phyloP scores from a whole-genome alignment of 1,140 invertebrate genomes.

The Eupristina koningsbergeri region DNA sequence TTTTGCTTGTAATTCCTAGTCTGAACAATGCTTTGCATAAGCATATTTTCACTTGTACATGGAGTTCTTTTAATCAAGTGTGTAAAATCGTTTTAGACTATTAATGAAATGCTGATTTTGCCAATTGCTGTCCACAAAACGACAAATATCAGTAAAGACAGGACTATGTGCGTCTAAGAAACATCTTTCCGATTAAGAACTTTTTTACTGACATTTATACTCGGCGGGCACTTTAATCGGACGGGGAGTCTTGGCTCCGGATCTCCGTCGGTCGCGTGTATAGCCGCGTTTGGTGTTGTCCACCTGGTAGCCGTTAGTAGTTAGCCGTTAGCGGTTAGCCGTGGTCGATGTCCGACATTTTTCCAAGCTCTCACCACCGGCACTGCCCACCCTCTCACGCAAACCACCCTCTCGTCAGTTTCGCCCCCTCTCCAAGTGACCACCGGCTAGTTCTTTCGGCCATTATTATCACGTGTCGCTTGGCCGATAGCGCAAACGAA shows the following conservation, averaged over 20 bases:
- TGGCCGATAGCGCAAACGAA: background rate
- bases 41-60: too few species aligned
- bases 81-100: too few species aligned
- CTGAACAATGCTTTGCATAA: too few species aligned
- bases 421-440: background rate
- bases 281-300: conserved; percentile 23
- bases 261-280: conserved; percentile 21
- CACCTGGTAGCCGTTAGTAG: conserved; percentile 34
- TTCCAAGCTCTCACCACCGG: conserved; percentile 30
- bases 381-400: conserved; percentile 19
- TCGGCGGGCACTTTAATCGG: background rate
- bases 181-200: too few species aligned
- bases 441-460: background rate
- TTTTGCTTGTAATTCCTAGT: too few species aligned
- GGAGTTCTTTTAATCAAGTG: too few species aligned
- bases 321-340: conserved; percentile 14
- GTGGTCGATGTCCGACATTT: conserved; percentile 54
- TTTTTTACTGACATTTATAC: background rate
- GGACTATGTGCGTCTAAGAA: too few species aligned
- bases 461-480: conserved; percentile 19
- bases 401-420: conserved; percentile 32
- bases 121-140: too few species aligned
- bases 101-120: too few species aligned
- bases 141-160: too few species aligned
- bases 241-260: background rate